Evolutionary conservation across 2,797 vertebrate genomes (phyloP).

Genomic region (Salmo trutta): DNA sequence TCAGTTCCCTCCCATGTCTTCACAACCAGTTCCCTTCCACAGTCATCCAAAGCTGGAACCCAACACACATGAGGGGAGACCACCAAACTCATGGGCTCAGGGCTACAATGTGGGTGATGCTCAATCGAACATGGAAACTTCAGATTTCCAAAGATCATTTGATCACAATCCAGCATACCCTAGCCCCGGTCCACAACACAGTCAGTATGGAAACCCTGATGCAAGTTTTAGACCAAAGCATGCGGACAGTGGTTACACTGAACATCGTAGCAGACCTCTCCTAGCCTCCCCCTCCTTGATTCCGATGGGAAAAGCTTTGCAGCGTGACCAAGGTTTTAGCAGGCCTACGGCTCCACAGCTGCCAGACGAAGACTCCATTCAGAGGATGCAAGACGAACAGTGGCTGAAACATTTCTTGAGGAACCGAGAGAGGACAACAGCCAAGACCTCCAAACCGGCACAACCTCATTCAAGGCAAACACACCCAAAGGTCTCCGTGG

Average conservation of each 20-base stretch:
- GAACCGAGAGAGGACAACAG: slow-evolving; percentile 1
- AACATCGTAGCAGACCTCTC: neutral
- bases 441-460: neutral
- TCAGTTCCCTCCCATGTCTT: slow-evolving; percentile 7
- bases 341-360: rapidly evolving
- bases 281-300: neutral
- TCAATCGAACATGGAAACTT: neutral
- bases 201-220: slow-evolving; percentile 9
- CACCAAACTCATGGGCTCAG: neutral
- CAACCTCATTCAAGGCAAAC: neutral
- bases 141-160: neutral
- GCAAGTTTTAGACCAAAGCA: neutral
- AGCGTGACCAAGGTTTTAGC: neutral
- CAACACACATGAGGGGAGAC: neutral
- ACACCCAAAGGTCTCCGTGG: neutral
- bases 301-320: neutral
- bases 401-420: slow-evolving; percentile 66
- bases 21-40: neutral
- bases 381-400: slow-evolving; percentile 58
- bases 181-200: neutral
- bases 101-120: slow-evolving; percentile 6
- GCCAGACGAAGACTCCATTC: slow-evolving; percentile 36
- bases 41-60: neutral
- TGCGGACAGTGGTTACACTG: neutral
- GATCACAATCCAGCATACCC: slow-evolving; percentile 17